phyloP scores from a whole-genome alignment of 2,113 vertebrate genomes.

The Scartelaos histophorus region DNA sequence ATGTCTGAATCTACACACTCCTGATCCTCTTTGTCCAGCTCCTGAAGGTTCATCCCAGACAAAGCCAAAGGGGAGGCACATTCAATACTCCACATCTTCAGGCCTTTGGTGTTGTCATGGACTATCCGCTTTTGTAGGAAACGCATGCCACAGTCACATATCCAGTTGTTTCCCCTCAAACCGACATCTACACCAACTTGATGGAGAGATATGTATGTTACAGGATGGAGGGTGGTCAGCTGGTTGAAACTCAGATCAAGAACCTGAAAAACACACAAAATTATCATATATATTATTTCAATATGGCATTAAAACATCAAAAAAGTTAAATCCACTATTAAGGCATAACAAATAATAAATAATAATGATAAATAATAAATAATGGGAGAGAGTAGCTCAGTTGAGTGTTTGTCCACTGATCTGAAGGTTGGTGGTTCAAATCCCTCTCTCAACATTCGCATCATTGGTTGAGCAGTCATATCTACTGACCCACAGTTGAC shows the following conservation, averaged over 20 bases:
- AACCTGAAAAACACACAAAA: constrained; percentile 66
- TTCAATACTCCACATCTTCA: constrained; percentile 62
- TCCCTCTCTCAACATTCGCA: too few species aligned
- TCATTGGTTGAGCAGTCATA: too few species aligned
- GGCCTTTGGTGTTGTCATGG: constrained; percentile 60
- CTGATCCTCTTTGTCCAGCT: constrained; percentile 69
- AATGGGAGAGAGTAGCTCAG: too few species aligned
- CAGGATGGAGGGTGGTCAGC: constrained; percentile 73
- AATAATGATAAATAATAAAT: too few species aligned
- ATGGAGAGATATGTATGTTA: constrained; percentile 69
- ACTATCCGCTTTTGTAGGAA: constrained; percentile 70
- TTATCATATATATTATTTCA: not conserved
- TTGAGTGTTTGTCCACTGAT: too few species aligned
- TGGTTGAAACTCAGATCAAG: constrained; percentile 84
- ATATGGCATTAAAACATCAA: too few species aligned
- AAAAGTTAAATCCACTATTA: too few species aligned
- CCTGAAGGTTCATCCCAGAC: constrained; percentile 64
- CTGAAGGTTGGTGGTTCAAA: too few species aligned
- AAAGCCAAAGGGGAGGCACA: constrained; percentile 64
- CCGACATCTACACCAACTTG: constrained; percentile 70
- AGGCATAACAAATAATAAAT: too few species aligned
- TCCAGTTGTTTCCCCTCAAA: constrained; percentile 75
- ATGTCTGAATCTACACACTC: constrained; percentile 56
- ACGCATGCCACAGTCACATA: constrained; percentile 71
- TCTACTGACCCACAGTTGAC: too few species aligned